Conservation (phyloP, 1,140 invertebrate genomes). For the Drosophila mauritiana region DNA sequence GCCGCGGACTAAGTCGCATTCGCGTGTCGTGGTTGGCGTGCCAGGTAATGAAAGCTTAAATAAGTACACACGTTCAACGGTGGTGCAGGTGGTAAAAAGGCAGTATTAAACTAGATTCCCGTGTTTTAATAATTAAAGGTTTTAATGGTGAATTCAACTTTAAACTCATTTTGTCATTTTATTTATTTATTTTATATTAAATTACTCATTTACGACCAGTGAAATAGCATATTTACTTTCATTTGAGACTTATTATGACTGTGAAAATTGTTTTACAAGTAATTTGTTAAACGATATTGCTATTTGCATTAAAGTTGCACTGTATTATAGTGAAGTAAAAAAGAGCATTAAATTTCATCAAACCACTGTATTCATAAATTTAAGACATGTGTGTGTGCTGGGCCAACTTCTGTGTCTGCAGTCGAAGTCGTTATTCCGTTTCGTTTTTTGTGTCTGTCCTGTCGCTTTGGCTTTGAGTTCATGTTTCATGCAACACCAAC, state of each 20-base stretch:
- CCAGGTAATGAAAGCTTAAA: constrained; percentile 44
- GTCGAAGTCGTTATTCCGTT: constrained; percentile 31
- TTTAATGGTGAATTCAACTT: not conserved
- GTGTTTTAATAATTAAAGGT: not conserved
- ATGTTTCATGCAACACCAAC: constrained; percentile 68
- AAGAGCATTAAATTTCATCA: not conserved
- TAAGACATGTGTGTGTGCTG: constrained; percentile 5
- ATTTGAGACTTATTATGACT: no score
- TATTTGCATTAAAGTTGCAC: no score
- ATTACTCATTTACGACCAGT: no score
- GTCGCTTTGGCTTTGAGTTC: constrained; percentile 64
- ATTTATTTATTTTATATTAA: no score
- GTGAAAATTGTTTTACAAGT: no score
- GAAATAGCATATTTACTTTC: no score
- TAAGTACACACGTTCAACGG: constrained; percentile 41
- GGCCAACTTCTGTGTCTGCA: constrained; percentile 55
- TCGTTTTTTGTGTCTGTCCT: constrained; percentile 39
- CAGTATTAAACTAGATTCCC: not conserved
- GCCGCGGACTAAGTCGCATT: constrained; percentile 50
- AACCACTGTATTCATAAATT: constrained; percentile 22
- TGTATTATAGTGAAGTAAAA: not conserved
- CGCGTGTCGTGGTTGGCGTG: constrained; percentile 61
- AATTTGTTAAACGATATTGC: no score
- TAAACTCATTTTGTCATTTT: not conserved
- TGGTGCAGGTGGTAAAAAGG: constrained; percentile 4